Conservation (phyloP, 2,797 vertebrate species). For the Paratrypauchen microcephalus region DNA sequence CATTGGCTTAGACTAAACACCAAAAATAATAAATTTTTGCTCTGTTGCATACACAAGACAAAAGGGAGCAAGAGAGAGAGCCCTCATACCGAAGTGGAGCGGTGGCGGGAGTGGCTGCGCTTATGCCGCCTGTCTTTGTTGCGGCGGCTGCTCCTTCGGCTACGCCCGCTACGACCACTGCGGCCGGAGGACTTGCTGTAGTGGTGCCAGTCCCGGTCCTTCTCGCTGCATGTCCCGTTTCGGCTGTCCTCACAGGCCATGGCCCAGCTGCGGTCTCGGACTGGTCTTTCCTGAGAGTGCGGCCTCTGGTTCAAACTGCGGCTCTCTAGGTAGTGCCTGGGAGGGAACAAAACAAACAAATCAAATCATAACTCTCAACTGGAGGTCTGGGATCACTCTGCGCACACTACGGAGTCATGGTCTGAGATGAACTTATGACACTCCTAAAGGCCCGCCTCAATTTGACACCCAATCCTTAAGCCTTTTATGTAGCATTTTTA, state of each 20-base stretch:
- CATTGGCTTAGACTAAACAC: conserved; percentile 61
- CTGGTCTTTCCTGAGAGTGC: conserved; percentile 76
- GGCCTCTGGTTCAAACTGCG: conserved; percentile 83
- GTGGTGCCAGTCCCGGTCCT: conserved; percentile 86
- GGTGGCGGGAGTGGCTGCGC: conserved; percentile 77
- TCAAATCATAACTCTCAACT: conserved; percentile 14
- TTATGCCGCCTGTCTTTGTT: conserved; percentile 69
- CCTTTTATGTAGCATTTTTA: conserved; percentile 61
- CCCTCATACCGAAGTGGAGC: conserved; percentile 88
- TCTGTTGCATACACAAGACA: conserved; percentile 47
- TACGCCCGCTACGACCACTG: conserved; percentile 81
- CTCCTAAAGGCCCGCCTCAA: conserved; percentile 26
- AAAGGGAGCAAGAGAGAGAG: conserved; percentile 9
- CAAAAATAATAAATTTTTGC: conserved; percentile 55
- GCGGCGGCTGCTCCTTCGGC: conserved; percentile 71
- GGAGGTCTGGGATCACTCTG: not conserved
- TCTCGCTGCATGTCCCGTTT: conserved; percentile 54
- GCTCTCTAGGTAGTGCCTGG: conserved; percentile 88
- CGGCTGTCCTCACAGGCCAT: conserved; percentile 74
- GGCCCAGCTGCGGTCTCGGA: conserved; percentile 73
- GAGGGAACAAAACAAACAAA: conserved; percentile 16
- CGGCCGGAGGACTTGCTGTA: conserved; percentile 93
- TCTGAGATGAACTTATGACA: conserved; percentile 37
- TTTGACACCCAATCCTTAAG: conserved; percentile 47
- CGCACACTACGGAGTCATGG: conserved; percentile 21